These are phyloP conservation scores for Plebejus melissa DNA, from an alignment of 2,888 invertebrate genomes.

Conservation along the genomic window DNA sequence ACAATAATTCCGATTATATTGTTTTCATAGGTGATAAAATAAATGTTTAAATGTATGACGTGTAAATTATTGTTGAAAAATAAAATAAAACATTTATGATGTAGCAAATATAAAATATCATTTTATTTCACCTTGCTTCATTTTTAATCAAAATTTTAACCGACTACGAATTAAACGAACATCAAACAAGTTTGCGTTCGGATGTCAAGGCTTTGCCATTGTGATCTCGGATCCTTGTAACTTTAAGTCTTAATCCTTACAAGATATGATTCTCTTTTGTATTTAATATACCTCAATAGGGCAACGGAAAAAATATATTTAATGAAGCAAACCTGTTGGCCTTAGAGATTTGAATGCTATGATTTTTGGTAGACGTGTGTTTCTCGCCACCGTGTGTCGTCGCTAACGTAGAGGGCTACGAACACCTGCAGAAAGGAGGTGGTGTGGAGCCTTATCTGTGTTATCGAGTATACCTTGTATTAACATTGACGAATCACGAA, in stretches of 20 bases:
- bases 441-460: constrained; percentile 38
- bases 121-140: not conserved
- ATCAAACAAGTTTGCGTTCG: not conserved
- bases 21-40: not conserved
- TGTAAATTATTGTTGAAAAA: constrained; percentile 8
- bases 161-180: not conserved
- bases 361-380: constrained; percentile 7
- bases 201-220: constrained; percentile 10
- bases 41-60: not conserved
- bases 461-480: constrained; percentile 44
- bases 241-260: not conserved
- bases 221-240: not conserved
- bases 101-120: not conserved
- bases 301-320: not conserved
- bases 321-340: constrained; percentile 13
- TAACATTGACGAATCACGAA: constrained; percentile 42
- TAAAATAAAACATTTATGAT: not conserved
- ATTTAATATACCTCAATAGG: not conserved
- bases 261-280: not conserved
- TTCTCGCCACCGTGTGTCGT: not conserved
- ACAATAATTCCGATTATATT: not conserved
- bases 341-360: not conserved
- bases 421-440: constrained; percentile 21
- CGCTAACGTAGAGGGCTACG: not conserved
- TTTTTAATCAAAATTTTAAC: not conserved